Base-by-base conservation (phyloP, 2,797 vertebrate species). In the Tympanoctomys barrerae region DNA sequence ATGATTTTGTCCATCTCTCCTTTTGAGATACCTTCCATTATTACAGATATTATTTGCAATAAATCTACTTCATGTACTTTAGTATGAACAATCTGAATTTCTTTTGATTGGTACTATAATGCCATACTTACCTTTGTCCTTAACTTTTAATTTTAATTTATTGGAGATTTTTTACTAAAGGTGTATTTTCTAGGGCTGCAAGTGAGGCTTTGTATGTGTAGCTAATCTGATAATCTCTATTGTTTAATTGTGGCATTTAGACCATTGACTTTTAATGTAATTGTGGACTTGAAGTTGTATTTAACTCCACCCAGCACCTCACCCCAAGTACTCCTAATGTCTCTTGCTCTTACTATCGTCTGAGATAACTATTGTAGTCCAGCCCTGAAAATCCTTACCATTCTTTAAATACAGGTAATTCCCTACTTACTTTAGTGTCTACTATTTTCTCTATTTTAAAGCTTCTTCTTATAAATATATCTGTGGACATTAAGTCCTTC, bases 101-200 rank as follows among this genome's bases (percentile, higher is more conserved):
- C 77, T 54, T 84, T 81, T 81, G 5, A 77, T 89, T 80, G 46
- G 12, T 87, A n/a, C 19, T 90, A 80, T 1, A 18, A 36, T 42
- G 31, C n/a, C 42, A n/a, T 18, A 33, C 46, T 52, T 71, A 39
- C 11, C 5, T 61, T 77, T 83, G 31, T 31, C 52, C 12, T 4
- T 9, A 85, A 84, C 2, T 5, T 79, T 88, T 78, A 84, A 71
- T 84, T 78, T 78, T 73, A 42, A 42, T 12, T 75, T 70, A 10
- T 68, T 87, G 95, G 46, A 80, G 18, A 64, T 9, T 79, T 54
- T 57, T 39, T 66, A 79, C 79, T 92, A 78, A 42, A 97, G 79
- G 0, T 88, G 1, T 66, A 9, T 92, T 96, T 92, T 16, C 81
- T 85, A 10, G 6, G 70, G 46, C 7, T 21, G 4, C 2, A 73